Base-by-base conservation (phyloP, 2,888 invertebrate species). In the Halocaridina rubra region DNA sequence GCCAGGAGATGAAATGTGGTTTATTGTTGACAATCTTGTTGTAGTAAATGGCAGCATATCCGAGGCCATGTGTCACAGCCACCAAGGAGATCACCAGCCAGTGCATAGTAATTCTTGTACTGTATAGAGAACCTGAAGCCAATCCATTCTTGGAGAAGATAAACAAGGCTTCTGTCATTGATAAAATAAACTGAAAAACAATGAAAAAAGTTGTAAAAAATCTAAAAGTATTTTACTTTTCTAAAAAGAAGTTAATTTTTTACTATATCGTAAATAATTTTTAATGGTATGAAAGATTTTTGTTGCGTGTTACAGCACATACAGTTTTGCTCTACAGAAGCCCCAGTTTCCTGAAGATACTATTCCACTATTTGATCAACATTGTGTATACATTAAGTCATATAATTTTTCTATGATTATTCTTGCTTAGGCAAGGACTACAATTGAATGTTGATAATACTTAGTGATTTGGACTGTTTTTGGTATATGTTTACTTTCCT, bases 1-100 rank as follows among this genome's bases (percentile, higher is more conserved):
- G 86, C 86, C 86, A 86, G 2, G 86, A 81, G 0, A 72, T 64
- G 22, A 74, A 32, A 22, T 86, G 86, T 3, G 78, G 81, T 19
- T 81, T 86, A 19, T 67, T 67, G n/a, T 75, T 53, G 10, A 19
- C 4, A 30, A 81, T 78, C 30, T 86, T 86, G 57, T 77, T 86
- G 78, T 59, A 79, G 30, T 86, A 86, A 16, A 86, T 86, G 39
- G 74, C 74, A 5, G 75, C 78, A 39, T 64, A 86, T 4, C 80
- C 86, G 8, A 82, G 19, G 22, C 30, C 57, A 19, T 82, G 82
- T 1, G 29, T 61, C 13, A 29, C 39, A 13, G 75, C 82, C 3
- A 30, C 72, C 33, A 33, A 19, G 7, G 19, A 19, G 16, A 82
- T n/a, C 22, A 82, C 7, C 1, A 57, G 10, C 78, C 78, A 82